Conservation (phyloP, 2,888 invertebrate genomes). For the Cloeon dipterum region DNA sequence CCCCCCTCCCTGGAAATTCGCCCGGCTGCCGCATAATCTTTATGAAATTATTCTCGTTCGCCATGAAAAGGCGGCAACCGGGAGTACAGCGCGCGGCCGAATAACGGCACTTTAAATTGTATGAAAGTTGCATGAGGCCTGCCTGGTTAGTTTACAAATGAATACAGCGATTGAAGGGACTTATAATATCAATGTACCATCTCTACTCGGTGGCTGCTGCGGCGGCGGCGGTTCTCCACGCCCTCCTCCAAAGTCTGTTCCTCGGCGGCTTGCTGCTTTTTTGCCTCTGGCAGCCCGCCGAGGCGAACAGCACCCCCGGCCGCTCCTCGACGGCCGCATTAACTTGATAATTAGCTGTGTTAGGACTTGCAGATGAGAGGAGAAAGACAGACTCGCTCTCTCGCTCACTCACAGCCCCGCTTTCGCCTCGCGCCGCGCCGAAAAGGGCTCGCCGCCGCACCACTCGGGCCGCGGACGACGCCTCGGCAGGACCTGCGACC, state of each 20-base stretch:
- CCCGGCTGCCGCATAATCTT: no score
- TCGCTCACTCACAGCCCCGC: constrained; percentile 8
- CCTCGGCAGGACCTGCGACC: no score
- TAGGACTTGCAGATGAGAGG: constrained; percentile 69
- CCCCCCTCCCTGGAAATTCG: no score
- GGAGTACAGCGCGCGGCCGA: constrained; percentile 13
- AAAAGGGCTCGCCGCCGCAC: no score
- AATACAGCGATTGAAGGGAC: constrained; percentile 47
- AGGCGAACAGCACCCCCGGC: background rate
- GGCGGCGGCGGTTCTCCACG: no score
- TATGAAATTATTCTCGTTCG: background rate
- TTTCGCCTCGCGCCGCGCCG: no score
- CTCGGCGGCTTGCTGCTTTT: no score
- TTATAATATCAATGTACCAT: constrained; percentile 40
- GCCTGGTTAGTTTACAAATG: constrained; percentile 34
- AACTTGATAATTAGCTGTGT: constrained; percentile 80
- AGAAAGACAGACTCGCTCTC: constrained; percentile 12
- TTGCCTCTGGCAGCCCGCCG: background rate
- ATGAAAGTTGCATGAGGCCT: constrained; percentile 30
- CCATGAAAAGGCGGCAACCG: no score
- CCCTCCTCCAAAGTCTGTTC: constrained; percentile 12
- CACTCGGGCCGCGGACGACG: no score
- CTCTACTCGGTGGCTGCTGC: constrained; percentile 20
- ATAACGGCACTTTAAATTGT: constrained; percentile 28
- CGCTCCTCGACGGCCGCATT: constrained; percentile 57